Base-by-base conservation (phyloP, 2,888 invertebrate genomes). In the Dinocampus coccinellae region DNA sequence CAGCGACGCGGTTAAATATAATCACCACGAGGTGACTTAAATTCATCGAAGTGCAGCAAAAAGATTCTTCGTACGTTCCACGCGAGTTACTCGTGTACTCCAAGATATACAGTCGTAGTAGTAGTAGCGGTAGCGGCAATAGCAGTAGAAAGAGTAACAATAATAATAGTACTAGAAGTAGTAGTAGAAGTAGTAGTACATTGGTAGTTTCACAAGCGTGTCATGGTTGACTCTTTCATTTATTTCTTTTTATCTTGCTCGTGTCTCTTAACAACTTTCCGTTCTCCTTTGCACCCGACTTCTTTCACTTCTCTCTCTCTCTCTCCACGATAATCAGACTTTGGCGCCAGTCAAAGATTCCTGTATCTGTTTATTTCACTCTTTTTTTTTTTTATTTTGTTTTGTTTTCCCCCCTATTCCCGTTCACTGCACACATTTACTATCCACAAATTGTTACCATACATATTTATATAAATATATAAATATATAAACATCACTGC, bases 311-410 rank as follows among this genome's bases (percentile, higher is more conserved):
- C 77, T 78, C 72, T 75, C 77, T 74, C 74, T 75, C 77, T 75
- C 73, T 75, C 75, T 79, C 75, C 52, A 78, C 75, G 77, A n/a
- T n/a, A n/a, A n/a, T n/a, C n/a, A n/a, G n/a, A 74, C 73, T 76
- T 77, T 79, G 85, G 84, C 85, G 84, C 85, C 85, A 81, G 81
- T 77, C 75, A 76, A 76, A 77, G 80, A 86, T 85, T 85, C 85
- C 85, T 85, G 85, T 84, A 84, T 85, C 83, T 82, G 82, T 81
- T 83, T 85, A 82, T 80, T 79, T 77, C 75, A 76, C 71, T 72
- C 62, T 67, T 69, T 69, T 74, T 69, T 29, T 68, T 73, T 26
- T 67, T 73, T 69, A 58, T n/a, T n/a, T n/a, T n/a, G n/a, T n/a
- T n/a, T n/a, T n/a, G n/a, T n/a, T n/a, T n/a, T n/a, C n/a, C n/a